phyloP scores from a whole-genome alignment of 1,140 invertebrate genomes.

The Drosophila elegans region DNA sequence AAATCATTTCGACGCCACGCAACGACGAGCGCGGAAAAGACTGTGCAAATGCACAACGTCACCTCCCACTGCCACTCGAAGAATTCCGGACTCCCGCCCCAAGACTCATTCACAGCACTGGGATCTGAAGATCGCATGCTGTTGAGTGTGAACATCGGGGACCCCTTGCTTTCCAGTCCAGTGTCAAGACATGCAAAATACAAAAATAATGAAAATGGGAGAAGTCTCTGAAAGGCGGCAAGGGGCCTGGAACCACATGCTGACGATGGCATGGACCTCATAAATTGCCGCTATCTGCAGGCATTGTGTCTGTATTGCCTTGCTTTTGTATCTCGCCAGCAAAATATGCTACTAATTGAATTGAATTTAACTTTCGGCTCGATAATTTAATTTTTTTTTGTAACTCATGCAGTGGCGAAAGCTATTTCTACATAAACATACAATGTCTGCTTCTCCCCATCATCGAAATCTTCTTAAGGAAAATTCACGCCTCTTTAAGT shows the following conservation, averaged over 20 bases:
- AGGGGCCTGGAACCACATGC: slow-evolving; percentile 52
- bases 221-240: background rate
- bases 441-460: slow-evolving; percentile 5
- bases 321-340: slow-evolving; percentile 33
- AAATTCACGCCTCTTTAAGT: slow-evolving; percentile 35
- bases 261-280: slow-evolving; percentile 61
- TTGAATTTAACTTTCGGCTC: slow-evolving; percentile 70
- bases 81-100: background rate
- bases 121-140: slow-evolving; percentile 70
- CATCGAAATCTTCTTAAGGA: too few species aligned
- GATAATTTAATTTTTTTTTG: slow-evolving; percentile 45
- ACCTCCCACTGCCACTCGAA: background rate
- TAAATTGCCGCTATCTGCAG: slow-evolving; percentile 70
- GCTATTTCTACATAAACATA: slow-evolving; percentile 28
- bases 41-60: background rate
- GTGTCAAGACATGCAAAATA: slow-evolving; percentile 65
- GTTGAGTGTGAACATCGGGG: slow-evolving; percentile 70
- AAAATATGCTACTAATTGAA: slow-evolving; percentile 77
- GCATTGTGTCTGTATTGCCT: slow-evolving; percentile 37
- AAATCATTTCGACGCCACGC: slow-evolving; percentile 65
- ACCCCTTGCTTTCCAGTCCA: slow-evolving; percentile 3
- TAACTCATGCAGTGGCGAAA: slow-evolving; percentile 7
- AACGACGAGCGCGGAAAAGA: slow-evolving; percentile 34
- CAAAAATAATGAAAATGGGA: background rate
- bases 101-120: slow-evolving; percentile 30